phyloP scores from a whole-genome alignment of 2,888 invertebrate species.

The Diachrysia chrysitis region DNA sequence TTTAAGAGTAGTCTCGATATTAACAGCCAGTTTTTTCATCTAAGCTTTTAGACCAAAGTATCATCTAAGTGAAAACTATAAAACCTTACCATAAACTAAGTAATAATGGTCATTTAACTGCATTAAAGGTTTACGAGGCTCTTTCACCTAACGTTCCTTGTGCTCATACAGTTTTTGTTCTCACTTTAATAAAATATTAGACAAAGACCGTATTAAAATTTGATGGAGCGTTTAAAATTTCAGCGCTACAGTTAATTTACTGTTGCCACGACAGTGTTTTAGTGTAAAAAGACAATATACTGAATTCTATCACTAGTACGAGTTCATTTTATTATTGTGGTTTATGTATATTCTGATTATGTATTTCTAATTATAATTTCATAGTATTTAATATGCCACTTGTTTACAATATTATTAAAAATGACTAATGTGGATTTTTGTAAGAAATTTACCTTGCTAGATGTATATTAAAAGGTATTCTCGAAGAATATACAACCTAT shows the following conservation, averaged over 20 bases:
- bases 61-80: slow-evolving; percentile 42
- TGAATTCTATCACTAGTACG: neutral
- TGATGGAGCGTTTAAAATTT: slow-evolving; percentile 29
- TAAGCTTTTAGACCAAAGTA: slow-evolving; percentile 14
- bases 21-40: neutral
- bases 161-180: slow-evolving; percentile 28
- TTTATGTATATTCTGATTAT: neutral
- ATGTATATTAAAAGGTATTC: neutral
- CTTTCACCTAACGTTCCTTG: slow-evolving; percentile 23
- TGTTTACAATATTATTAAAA: too few species aligned
- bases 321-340: neutral
- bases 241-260: slow-evolving; percentile 11
- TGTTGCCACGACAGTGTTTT: neutral
- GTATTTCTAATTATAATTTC: neutral
- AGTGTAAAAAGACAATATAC: neutral
- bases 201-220: slow-evolving; percentile 42
- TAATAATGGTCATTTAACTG: slow-evolving; percentile 47
- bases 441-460: too few species aligned
- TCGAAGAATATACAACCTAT: neutral
- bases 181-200: slow-evolving; percentile 49
- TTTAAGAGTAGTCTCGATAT: slow-evolving; percentile 1
- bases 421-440: too few species aligned
- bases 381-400: too few species aligned
- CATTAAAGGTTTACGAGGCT: slow-evolving; percentile 46
- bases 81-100: slow-evolving; percentile 44